Base-by-base conservation (phyloP, 2,797 vertebrate species). In the Rhinoraja longicauda region DNA sequence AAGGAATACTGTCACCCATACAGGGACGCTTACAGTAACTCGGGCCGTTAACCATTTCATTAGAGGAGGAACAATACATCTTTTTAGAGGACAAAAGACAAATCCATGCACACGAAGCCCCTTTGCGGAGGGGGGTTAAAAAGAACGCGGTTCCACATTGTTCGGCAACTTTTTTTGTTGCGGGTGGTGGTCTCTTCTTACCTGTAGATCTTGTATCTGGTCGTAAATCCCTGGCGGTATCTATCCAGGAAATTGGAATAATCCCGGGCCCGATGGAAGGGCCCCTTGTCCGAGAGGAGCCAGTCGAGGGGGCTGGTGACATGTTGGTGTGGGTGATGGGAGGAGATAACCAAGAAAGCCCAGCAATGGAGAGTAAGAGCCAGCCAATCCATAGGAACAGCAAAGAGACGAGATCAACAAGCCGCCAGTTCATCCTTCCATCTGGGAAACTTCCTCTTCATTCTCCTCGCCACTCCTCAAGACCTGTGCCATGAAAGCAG, bases 351-450 rank as follows among this genome's bases (percentile, higher is more conserved):
- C 67, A 93, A 93, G 92, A 96, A 94, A 93, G 95, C 94, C 96
- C 96, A 97, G 86, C 96, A 96, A 76, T 96, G 96, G 13, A 94
- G 94, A 64, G 96, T 96, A 94, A 99, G 96, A 93, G 97, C 97
- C 96, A 97, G 95, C 95, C 96, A 97, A 4, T 97, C 96, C 98
- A 98, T 93, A 95, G 96, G 94, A 97, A 96, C 95, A 97, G 98
- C 93, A 95, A 98, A n/a, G 94, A 95, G 93, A 97, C 91, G 94
- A 45, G 95, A 92, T 92, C 90, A 92, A 92, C 90, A 92, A 92
- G 95, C 97, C 96, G 97, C 98, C 96, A 96, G 97, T 97, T 97
- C 99, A 99, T 99, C 97, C 97, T 99, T 97, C 97, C 96, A 97
- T 96, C 94, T 95, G 96, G 96, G 95, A 93, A 96, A 96, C 94